phyloP scores from a whole-genome alignment of 2,113 vertebrate genomes.

The Prietella phreatophila region DNA sequence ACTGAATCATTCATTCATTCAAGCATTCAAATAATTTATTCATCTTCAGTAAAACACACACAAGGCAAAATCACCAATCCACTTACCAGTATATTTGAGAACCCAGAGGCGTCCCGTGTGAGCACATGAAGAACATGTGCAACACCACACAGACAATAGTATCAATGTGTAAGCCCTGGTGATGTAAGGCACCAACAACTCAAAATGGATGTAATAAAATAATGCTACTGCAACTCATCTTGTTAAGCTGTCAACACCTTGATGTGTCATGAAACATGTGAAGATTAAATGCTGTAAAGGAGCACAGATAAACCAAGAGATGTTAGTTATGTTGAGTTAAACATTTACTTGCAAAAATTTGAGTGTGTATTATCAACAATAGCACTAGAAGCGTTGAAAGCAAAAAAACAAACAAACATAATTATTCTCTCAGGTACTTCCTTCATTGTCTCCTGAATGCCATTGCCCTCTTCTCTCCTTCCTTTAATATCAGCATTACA shows the following conservation, averaged over 20 bases:
- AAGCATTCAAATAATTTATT: background rate
- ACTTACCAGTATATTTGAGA: background rate
- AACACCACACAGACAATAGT: background rate
- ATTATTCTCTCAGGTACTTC: background rate
- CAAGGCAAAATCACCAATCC: background rate
- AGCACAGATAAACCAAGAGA: background rate
- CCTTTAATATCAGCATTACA: constrained; percentile 42
- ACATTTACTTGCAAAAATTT: constrained; percentile 2
- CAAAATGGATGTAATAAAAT: background rate
- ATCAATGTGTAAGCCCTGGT: background rate
- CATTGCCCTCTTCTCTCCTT: constrained; percentile 17
- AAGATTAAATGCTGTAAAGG: background rate
- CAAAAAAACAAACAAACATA: background rate
- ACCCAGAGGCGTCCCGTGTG: background rate
- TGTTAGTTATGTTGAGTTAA: background rate
- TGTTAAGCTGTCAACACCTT: background rate
- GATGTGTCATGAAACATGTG: background rate
- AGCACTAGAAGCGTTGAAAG: background rate
- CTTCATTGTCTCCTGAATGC: constrained; percentile 8
- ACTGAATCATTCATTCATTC: background rate
- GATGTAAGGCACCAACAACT: background rate
- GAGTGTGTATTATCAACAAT: constrained; percentile 11
- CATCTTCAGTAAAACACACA: background rate
- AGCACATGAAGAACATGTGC: background rate
- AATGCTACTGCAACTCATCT: background rate